Conservation (phyloP, 2,113 vertebrate genomes). For the Tauraco erythrolophus region DNA sequence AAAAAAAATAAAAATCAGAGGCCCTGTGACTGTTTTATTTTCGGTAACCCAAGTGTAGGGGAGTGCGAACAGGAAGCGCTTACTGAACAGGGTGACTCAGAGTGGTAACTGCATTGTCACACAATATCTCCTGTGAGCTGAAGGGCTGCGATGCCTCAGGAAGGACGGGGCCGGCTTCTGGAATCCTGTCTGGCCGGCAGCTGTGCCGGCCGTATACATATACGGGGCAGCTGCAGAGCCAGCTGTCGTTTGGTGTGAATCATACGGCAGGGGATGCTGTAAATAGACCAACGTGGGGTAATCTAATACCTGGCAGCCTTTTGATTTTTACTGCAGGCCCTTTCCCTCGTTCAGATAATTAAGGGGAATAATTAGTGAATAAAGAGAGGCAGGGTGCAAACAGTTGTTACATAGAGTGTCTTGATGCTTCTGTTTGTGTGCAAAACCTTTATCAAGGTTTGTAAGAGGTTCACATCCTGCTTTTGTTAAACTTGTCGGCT, state of each 20-base stretch:
- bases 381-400: neutral
- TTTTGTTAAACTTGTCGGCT: neutral
- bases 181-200: slow-evolving; percentile 88
- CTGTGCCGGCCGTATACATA: slow-evolving; percentile 87
- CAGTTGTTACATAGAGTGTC: neutral
- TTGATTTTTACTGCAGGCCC: slow-evolving; percentile 80
- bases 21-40: slow-evolving; percentile 16
- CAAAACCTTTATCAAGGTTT: neutral
- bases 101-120: slow-evolving; percentile 11
- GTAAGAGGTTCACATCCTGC: neutral
- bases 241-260: slow-evolving; percentile 92
- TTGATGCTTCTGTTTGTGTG: neutral
- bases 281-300: slow-evolving; percentile 92
- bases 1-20: neutral
- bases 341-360: slow-evolving; percentile 32
- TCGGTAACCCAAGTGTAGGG: neutral
- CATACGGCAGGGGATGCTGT: slow-evolving; percentile 86
- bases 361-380: slow-evolving; percentile 22
- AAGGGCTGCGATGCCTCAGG: slow-evolving; percentile 73
- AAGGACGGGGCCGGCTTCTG: slow-evolving; percentile 84
- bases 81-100: neutral
- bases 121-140: neutral
- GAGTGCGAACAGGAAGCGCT: neutral
- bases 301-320: slow-evolving; percentile 88
- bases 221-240: slow-evolving; percentile 93